Conservation (phyloP, 2,888 invertebrate species). For the Dasysyrphus albostriatus region DNA sequence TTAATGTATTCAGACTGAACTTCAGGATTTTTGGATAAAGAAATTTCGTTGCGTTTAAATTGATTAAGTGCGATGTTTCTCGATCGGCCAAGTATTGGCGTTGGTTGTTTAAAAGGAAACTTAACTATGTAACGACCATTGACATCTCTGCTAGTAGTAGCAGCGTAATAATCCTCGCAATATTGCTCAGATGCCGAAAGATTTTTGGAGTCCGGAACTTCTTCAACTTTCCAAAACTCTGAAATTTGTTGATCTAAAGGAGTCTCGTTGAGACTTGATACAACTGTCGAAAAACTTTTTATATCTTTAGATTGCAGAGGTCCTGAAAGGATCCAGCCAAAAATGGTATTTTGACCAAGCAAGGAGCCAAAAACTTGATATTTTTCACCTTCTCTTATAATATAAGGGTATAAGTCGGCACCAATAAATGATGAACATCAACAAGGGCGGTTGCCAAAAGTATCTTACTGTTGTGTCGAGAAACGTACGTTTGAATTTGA, state of each 20-base stretch:
- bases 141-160: not conserved
- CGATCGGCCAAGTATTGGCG: not conserved
- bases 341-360: slow-evolving; percentile 13
- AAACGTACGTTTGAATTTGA: slow-evolving; percentile 9
- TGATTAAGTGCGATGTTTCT: no score
- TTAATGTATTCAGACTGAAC: not conserved
- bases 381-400: not conserved
- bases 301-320: not conserved
- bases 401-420: slow-evolving; percentile 1
- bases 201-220: not conserved
- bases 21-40: not conserved
- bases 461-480: slow-evolving; percentile 11
- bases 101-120: not conserved
- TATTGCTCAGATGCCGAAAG: slow-evolving; percentile 1
- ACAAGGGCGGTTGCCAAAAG: no score
- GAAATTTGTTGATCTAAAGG: slow-evolving; percentile 10
- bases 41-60: no score
- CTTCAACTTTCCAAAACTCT: slow-evolving; percentile 23
- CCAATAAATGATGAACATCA: slow-evolving; percentile 18
- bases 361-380: slow-evolving; percentile 1
- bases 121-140: slow-evolving; percentile 1
- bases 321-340: slow-evolving; percentile 29
- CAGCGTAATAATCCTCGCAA: not conserved
- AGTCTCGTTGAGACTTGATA: not conserved
- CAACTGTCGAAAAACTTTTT: slow-evolving; percentile 3